phyloP scores from a whole-genome alignment of 2,888 invertebrate species.

The Crioceris asparagi region DNA sequence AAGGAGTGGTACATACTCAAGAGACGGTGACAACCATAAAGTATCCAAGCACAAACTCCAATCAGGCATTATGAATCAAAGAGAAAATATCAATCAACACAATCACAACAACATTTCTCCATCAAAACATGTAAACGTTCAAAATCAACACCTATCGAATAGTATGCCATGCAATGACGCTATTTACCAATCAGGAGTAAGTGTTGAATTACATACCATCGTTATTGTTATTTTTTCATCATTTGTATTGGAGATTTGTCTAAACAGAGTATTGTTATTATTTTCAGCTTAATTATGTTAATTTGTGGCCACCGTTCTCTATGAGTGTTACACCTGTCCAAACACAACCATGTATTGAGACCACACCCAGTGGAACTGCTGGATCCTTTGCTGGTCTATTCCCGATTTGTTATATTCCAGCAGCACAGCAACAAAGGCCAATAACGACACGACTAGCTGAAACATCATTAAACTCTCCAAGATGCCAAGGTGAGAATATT shows the following conservation, averaged over 20 bases:
- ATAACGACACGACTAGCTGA: constrained; percentile 13
- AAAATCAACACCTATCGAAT: constrained; percentile 11
- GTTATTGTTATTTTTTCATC: neutral
- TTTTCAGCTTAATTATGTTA: constrained; percentile 37
- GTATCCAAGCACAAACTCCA: constrained; percentile 44
- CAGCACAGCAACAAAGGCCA: constrained; percentile 28
- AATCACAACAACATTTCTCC: constrained; percentile 6
- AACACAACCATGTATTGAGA: constrained; percentile 28
- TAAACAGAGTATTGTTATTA: no score
- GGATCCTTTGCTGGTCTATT: constrained; percentile 38
- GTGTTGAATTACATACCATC: constrained; percentile 5
- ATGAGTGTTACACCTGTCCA: constrained; percentile 39
- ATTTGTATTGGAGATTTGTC: no score
- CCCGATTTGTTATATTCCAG: constrained; percentile 50
- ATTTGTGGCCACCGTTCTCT: constrained; percentile 52
- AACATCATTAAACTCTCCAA: constrained; percentile 12
- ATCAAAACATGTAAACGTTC: constrained; percentile 11
- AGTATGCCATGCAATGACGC: constrained; percentile 16
- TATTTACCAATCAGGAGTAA: constrained; percentile 24
- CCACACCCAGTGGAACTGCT: constrained; percentile 23
- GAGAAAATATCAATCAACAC: constrained; percentile 10
- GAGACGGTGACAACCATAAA: constrained; percentile 49
- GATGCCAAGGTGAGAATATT: constrained; percentile 24
- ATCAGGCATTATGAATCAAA: constrained; percentile 17
- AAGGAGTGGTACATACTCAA: constrained; percentile 47